Base-by-base conservation (phyloP, 2,797 vertebrate genomes). In the Taenioides sp. region DNA sequence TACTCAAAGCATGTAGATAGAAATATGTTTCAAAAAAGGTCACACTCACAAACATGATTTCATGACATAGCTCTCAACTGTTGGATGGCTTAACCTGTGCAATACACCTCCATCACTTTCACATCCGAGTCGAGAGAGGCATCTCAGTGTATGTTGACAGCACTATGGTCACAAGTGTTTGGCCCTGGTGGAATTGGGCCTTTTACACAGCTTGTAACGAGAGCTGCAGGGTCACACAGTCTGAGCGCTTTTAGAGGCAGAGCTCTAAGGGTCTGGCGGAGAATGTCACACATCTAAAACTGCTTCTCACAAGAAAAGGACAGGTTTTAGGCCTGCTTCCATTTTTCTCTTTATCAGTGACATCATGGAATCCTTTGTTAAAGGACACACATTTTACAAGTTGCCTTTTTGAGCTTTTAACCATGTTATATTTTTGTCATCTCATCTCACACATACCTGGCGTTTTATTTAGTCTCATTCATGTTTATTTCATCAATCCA, bases 191-290 rank as follows among this genome's bases (percentile, higher is more conserved):
- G 70, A 85, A 65, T 81, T 66, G 78, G 72, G 70, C 60, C 54
- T 78, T 84, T 85, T 64, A 81, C 59, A 81, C 40, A 79, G 69
- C 76, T 64, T 82, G 77, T 78, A 47, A 1, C 0, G 62, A 54
- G 18, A 69, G 52, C 72, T 73, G 54, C 49, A 77, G 72, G 66
- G 72, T 71, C 5, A 2, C 47, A 14, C 22, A 28, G 70, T 64
- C 55, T 59, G 50, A 73, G 25, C 62, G 64, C 23, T n/a, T 20
- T 68, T 58, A 64, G 23, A 31, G 27, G 66, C 34, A 22, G 65
- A 67, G 69, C 47, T 63, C 71, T 65, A 74, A 80, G 78, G 72
- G 62, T 75, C 69, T 68, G 67, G 70, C 73, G 12, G 73, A 76
- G 73, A 74, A 69, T 79, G 74, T 52, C 6, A 70, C 7, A 27